Conservation (phyloP, 2,888 invertebrate species). For the Cybosia mesomella region DNA sequence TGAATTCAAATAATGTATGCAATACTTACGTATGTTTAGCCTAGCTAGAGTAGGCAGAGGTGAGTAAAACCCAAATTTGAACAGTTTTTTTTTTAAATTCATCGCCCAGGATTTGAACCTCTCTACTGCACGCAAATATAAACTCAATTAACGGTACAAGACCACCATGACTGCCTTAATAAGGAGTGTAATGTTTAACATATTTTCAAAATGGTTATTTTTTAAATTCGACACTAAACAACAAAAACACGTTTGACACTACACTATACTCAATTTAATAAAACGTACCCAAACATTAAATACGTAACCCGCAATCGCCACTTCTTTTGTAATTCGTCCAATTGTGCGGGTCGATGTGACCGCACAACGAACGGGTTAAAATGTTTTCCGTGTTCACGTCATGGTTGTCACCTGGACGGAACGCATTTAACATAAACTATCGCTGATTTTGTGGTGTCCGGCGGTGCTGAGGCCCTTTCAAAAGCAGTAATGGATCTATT, state of each 20-base stretch:
- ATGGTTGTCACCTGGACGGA: constrained; percentile 64
- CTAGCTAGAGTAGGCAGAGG: too few relatives aligned
- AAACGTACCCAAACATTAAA: constrained; percentile 21
- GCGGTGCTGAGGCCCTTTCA: constrained; percentile 38
- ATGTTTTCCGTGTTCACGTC: constrained; percentile 78
- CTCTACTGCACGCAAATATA: too few relatives aligned
- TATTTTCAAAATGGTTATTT: too few relatives aligned
- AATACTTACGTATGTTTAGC: neutral
- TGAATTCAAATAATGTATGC: neutral
- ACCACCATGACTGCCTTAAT: too few relatives aligned
- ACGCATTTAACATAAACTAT: constrained; percentile 51
- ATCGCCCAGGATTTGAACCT: too few relatives aligned
- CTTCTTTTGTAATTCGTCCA: constrained; percentile 48
- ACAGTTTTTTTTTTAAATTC: too few relatives aligned
- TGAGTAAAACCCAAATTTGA: too few relatives aligned
- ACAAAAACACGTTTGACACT: neutral
- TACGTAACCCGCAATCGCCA: constrained; percentile 39
- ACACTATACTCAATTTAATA: constrained; percentile 1
- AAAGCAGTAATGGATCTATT: constrained; percentile 53
- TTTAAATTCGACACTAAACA: neutral
- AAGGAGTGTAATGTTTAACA: too few relatives aligned
- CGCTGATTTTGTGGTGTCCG: constrained; percentile 47
- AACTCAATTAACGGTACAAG: too few relatives aligned
- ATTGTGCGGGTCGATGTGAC: constrained; percentile 55
- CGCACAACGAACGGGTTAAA: constrained; percentile 75